phyloP scores from a whole-genome alignment of 2,888 invertebrate species.

The Campoletis raptor region DNA sequence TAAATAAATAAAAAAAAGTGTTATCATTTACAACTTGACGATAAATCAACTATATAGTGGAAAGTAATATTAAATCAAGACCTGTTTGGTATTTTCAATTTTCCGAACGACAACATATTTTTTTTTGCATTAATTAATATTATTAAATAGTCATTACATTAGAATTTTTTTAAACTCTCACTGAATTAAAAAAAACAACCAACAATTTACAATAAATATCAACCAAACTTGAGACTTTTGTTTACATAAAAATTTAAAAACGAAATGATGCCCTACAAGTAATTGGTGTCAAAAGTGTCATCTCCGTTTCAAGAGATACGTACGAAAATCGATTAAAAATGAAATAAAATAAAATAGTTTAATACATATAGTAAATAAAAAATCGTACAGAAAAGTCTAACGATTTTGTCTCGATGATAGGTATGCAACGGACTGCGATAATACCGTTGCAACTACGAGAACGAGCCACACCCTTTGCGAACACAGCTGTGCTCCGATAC shows the following conservation, averaged over 20 bases:
- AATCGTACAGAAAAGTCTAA: slow-evolving; percentile 37
- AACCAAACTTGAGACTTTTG: too few species aligned
- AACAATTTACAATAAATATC: neutral
- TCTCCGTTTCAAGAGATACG: neutral
- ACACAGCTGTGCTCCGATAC: slow-evolving; percentile 69
- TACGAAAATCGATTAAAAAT: neutral
- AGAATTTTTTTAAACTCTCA: neutral
- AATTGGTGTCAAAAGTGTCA: neutral
- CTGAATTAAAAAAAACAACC: neutral
- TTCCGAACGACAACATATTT: neutral
- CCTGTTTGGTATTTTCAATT: neutral
- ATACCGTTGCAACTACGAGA: slow-evolving; percentile 81
- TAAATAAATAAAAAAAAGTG: neutral
- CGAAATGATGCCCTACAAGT: neutral
- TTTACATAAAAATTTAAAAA: too few species aligned
- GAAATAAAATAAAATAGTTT: neutral
- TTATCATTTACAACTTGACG: neutral
- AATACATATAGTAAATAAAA: slow-evolving; percentile 24
- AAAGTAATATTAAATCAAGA: neutral
- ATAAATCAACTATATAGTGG: neutral
- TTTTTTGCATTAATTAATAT: neutral
- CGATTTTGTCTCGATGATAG: slow-evolving; percentile 76
- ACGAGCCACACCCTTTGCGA: slow-evolving; percentile 74
- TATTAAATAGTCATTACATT: neutral
- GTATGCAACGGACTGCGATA: slow-evolving; percentile 78